Base-by-base conservation (phyloP, 2,113 vertebrate genomes). In the Pipa parva region DNA sequence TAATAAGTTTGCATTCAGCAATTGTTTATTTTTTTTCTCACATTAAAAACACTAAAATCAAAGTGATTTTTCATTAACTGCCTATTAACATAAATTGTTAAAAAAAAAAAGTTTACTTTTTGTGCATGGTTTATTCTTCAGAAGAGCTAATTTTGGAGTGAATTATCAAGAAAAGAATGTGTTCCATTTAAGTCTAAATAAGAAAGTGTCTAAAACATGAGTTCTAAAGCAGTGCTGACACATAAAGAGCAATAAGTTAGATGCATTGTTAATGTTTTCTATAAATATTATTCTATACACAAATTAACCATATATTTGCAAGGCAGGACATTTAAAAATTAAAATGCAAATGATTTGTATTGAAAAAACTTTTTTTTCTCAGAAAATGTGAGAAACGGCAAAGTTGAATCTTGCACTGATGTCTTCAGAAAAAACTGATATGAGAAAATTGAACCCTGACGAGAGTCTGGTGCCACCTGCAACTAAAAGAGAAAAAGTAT, bases 361-460 rank as follows among this genome's bases (percentile, higher is more conserved):
- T 1, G 2, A 84, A 83, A 31, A 57, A 76, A 63, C 25, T 63
- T 74, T 54, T 79, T 85, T 39, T 77, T 84, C 66, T 61, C 72
- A 10, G 82, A 81, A 11, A 59, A 1, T 4, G 79, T 72, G 64
- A 76, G 17, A 45, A 49, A 63, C 3, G 60, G 77, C 18, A 46
- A 7, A 2, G 54, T 50, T 25, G 74, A 71, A 20, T 29, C 15
- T 4, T 65, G 20, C 0, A 78, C 48, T 0, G 64, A 26, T 3
- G 54, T 76, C 64, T 80, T 87, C 72, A 83, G 56, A 42, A 83
- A 80, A 29, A 83, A 56, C 46, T 85, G 81, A 58, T 51, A 75
- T 0, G 72, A 70, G 1, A 77, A 76, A 54, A 79, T 76, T 2
- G 66, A 63, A 12, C 78, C 73, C 0, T 65, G 73, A 12, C 75